Base-by-base conservation (phyloP, 2,113 vertebrate genomes). In the Potamarius usumacintae region DNA sequence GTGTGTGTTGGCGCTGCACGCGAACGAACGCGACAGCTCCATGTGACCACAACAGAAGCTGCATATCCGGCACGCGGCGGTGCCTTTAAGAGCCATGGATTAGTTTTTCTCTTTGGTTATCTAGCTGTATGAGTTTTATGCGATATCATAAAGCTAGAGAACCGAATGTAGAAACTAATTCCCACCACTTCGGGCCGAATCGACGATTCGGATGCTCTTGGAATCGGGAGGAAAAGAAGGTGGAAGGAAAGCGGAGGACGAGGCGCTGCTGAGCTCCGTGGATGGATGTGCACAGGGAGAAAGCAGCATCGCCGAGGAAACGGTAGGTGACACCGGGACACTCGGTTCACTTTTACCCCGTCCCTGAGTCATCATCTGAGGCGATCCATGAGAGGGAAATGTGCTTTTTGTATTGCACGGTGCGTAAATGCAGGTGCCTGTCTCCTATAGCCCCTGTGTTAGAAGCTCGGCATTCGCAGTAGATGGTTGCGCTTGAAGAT, bases 121-220 rank as follows among this genome's bases (percentile, higher is more conserved):
- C 97, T 98, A 98, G 97, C 97, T 98, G 97, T 98, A 97, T 98
- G 97, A 98, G 97, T 97, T 85, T 96, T 96, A 96, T 96, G 95
- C 95, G 96, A 97, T 97, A 95, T 98, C 97, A 98, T 98, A 98
- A 98, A 98, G 97, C 97, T 98, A 97, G 97, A 97, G 96, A 98
- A 98, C 97, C 97, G 97, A 98, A 98, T 95, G 97, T 98, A 97
- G 91, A 96, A 98, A 97, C 96, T 96, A 93, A 52, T 96, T 91
- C 95, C 74, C 89, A 90, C 52, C 91, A 93, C 95, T 91, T 95
- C 95, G 77, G 58, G 20, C 69, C 30, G 87, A 63, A 85, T 65
- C 72, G 79, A 62, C 58, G 80, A 86, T 42, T 86, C 20, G 10
- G 57, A 60, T 2, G 83, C 72, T 91, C 90, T 88, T 76, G 80